Evolutionary conservation across 2,888 invertebrate species (phyloP).

Genomic region (Acanthacorydalis orientalis): DNA sequence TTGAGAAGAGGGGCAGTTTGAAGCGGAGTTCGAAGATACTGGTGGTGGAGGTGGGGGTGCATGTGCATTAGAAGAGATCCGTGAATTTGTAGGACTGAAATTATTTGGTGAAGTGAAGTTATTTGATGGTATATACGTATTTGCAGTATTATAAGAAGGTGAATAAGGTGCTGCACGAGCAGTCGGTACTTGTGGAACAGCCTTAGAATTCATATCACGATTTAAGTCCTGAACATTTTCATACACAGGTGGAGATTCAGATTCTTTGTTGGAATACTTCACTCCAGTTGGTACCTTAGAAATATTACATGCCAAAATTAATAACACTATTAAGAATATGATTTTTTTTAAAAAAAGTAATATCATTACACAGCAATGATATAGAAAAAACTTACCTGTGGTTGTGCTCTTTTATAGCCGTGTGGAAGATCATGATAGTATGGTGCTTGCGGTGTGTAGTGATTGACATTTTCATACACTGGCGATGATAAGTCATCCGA

Average conservation of each 20-base stretch:
- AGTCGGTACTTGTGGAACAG: constrained; percentile 25
- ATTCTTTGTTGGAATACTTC: constrained; percentile 18
- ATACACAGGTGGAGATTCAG: constrained; percentile 32
- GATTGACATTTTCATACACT: constrained; percentile 67
- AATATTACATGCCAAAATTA: not conserved
- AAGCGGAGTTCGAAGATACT: no score
- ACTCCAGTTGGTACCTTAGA: constrained; percentile 40
- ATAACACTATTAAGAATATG: no score
- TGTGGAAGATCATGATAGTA: constrained; percentile 39
- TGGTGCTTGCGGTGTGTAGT: constrained; percentile 34
- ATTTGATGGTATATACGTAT: constrained; percentile 1
- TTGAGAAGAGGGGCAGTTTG: no score
- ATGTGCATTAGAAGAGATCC: no score
- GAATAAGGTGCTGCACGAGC: constrained; percentile 12
- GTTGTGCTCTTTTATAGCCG: constrained; percentile 28
- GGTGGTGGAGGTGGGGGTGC: no score
- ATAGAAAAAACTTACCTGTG: constrained; percentile 24
- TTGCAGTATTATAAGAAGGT: constrained; percentile 7
- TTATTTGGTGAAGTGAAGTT: no score
- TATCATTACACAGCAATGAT: no score
- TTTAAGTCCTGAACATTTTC: constrained; percentile 23
- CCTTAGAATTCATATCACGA: constrained; percentile 19
- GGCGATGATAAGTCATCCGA: constrained; percentile 29
- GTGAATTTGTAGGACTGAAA: no score
- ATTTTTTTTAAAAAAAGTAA: no score